phyloP scores from a whole-genome alignment of 2,113 vertebrate species.

The human region GRCh38 chrX:55144001-55144500 shows the following conservation, averaged over 20 bases:
- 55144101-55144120: background rate
- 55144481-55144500: background rate
- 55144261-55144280: background rate
- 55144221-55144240: slow-evolving; percentile 63
- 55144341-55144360: background rate
- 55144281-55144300: background rate
- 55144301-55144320: background rate
- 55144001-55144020: no score
- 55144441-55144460: background rate
- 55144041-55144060: background rate
- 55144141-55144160: background rate
- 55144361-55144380: background rate
- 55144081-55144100: background rate
- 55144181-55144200: slow-evolving; percentile 12
- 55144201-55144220: slow-evolving; percentile 61
- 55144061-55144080: background rate
- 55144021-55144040: no score
- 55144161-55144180: background rate
- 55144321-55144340: background rate
- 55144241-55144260: background rate
- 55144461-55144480: background rate
- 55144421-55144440: background rate
- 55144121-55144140: background rate
- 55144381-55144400: background rate
- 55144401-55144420: background rate